Evolutionary conservation across 2,888 invertebrate species (phyloP).

Genomic region (Plutella xylostella): DNA sequence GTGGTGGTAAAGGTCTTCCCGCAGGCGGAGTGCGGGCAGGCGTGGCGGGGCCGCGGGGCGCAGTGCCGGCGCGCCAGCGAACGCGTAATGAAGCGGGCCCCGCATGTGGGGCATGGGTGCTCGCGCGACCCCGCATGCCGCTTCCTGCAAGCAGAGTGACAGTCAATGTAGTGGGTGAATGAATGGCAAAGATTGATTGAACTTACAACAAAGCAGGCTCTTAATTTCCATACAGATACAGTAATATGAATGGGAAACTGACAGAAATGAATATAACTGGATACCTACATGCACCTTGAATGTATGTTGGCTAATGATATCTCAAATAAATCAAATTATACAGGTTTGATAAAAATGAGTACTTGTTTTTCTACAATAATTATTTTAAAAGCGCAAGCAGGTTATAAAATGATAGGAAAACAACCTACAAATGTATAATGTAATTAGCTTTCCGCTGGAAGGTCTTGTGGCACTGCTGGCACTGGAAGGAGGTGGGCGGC

Average conservation of each 20-base stretch:
- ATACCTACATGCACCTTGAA: no score
- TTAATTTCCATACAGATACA: no score
- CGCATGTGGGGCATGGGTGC: slow-evolving; percentile 32
- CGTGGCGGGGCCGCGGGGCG: slow-evolving; percentile 24
- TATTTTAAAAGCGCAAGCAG: not conserved
- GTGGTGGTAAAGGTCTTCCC: slow-evolving; percentile 34
- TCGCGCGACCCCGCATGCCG: slow-evolving; percentile 30
- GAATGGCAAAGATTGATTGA: no score
- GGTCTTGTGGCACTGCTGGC: slow-evolving; percentile 33
- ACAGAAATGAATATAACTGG: no score
- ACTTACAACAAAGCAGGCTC: no score
- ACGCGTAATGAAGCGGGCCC: slow-evolving; percentile 24
- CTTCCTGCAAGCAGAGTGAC: slow-evolving; percentile 27
- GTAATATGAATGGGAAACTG: no score
- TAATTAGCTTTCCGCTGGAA: slow-evolving; percentile 41
- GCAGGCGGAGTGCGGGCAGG: slow-evolving; percentile 31
- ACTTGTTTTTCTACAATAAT: not conserved
- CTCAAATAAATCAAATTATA: no score
- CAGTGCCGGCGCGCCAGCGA: slow-evolving; percentile 33
- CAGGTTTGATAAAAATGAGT: no score
- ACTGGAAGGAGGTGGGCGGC: slow-evolving; percentile 25
- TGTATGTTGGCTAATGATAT: no score
- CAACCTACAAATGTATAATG: slow-evolving; percentile 35
- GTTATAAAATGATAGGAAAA: slow-evolving; percentile 2
- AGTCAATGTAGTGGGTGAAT: no score